These are phyloP conservation scores for Drosophila seclusa DNA, from an alignment of 2,888 invertebrate species.

Conservation along the genomic window DNA sequence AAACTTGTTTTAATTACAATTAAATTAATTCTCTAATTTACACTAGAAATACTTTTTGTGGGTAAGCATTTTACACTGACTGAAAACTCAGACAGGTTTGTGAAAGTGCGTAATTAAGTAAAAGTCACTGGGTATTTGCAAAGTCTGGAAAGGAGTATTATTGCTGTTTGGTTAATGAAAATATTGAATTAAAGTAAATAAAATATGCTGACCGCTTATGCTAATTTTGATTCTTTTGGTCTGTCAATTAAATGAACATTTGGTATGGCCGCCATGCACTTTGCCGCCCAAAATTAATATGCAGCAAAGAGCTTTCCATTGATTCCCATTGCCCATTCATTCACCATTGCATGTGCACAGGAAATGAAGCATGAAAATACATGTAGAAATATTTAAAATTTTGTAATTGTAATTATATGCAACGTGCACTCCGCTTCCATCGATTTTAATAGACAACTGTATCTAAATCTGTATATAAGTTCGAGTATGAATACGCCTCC, in stretches of 20 bases:
- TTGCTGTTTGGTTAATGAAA: conserved; percentile 67
- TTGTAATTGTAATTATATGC: conserved; percentile 69
- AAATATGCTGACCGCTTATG: conserved; percentile 60
- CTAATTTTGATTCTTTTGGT: conserved; percentile 54
- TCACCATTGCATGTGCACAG: conserved; percentile 52
- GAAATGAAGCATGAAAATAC: conserved; percentile 77
- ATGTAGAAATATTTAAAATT: conserved; percentile 65
- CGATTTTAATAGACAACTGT: conserved; percentile 72
- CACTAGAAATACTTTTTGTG: not conserved
- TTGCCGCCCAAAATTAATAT: conserved; percentile 72
- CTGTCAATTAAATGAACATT: conserved; percentile 78
- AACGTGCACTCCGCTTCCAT: conserved; percentile 59
- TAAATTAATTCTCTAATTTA: not conserved
- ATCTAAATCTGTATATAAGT: conserved; percentile 47
- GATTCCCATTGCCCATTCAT: conserved; percentile 36
- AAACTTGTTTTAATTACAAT: not conserved
- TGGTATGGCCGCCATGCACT: conserved; percentile 79
- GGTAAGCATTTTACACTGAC: no score
- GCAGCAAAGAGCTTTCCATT: conserved; percentile 62
- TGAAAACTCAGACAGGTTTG: not conserved
- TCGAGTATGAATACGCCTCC: conserved; percentile 31
- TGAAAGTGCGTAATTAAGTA: not conserved
- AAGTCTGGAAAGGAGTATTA: not conserved
- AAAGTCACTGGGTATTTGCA: conserved; percentile 1
- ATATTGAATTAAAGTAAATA: conserved; percentile 59